Evolutionary conservation across 2,888 invertebrate genomes (phyloP).

Genomic region (Pharmacophagus antenor): DNA sequence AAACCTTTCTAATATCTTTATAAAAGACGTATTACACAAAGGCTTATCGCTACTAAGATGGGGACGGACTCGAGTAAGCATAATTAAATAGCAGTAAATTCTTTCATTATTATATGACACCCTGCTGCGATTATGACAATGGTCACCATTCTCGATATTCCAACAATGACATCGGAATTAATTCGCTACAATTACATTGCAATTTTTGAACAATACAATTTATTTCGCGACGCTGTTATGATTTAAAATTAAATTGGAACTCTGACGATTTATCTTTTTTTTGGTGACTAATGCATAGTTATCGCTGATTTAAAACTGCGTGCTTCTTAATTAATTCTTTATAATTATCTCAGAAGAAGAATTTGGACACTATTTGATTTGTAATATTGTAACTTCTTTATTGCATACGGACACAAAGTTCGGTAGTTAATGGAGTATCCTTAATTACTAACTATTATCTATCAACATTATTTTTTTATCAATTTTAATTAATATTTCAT

Average conservation of each 20-base stretch:
- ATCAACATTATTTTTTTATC: background rate
- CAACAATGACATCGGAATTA: slow-evolving; percentile 31
- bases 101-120: slow-evolving; percentile 25
- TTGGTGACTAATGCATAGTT: too few species aligned
- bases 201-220: slow-evolving; percentile 17
- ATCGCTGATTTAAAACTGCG: too few species aligned
- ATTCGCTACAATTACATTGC: slow-evolving; percentile 31
- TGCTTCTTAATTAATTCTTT: too few species aligned
- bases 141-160: slow-evolving; percentile 31
- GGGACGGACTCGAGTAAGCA: background rate
- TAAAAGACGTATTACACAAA: slow-evolving; percentile 15
- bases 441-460: background rate
- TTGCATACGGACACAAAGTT: background rate
- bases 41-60: slow-evolving; percentile 3
- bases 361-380: too few species aligned
- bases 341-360: too few species aligned
- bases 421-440: background rate
- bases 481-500: slow-evolving; percentile 18
- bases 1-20: background rate
- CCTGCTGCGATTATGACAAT: slow-evolving; percentile 32
- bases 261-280: background rate
- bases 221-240: slow-evolving; percentile 14
- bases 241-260: background rate
- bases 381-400: background rate
- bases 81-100: slow-evolving; percentile 25